Evolutionary conservation across 1,140 invertebrate species (phyloP).

Genomic region (Phocides pigmalion): DNA sequence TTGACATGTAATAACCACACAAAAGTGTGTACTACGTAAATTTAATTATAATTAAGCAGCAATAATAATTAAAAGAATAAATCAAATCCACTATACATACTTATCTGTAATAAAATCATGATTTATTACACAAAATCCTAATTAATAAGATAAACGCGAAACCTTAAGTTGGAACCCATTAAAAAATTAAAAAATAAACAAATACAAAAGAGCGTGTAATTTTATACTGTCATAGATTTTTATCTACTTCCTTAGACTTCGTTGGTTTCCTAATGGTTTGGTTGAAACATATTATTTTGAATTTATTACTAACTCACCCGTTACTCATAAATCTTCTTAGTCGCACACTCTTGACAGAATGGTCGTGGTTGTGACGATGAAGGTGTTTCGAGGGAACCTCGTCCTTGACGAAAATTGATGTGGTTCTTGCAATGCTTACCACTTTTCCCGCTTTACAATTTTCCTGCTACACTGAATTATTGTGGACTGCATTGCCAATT

Average conservation of each 20-base stretch:
- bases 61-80: constrained; percentile 26
- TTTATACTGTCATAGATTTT: constrained; percentile 26
- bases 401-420: no score
- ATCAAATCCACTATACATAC: constrained; percentile 15
- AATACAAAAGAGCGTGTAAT: constrained; percentile 27
- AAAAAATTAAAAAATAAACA: constrained; percentile 25
- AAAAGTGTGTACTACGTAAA: constrained; percentile 7
- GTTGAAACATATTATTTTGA: constrained; percentile 2
- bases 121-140: constrained; percentile 29
- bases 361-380: no score
- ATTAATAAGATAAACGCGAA: constrained; percentile 21
- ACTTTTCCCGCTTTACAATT: no score
- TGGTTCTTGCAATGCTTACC: no score
- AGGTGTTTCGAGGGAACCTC: no score
- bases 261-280: constrained; percentile 11
- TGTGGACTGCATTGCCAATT: no score
- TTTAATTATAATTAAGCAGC: constrained; percentile 13
- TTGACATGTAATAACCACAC: background rate
- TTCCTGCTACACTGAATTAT: no score
- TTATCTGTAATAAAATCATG: constrained; percentile 22
- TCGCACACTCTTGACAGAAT: no score
- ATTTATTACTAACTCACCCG: background rate
- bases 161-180: constrained; percentile 5
- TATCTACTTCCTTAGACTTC: constrained; percentile 21
- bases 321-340: no score